Percentiles rank a stretch among this genome's conserved stretches.
Evolutionary conservation across 2,888 invertebrate genomes (phyloP).

Genomic region (Ceraclea dissimilis): DNA sequence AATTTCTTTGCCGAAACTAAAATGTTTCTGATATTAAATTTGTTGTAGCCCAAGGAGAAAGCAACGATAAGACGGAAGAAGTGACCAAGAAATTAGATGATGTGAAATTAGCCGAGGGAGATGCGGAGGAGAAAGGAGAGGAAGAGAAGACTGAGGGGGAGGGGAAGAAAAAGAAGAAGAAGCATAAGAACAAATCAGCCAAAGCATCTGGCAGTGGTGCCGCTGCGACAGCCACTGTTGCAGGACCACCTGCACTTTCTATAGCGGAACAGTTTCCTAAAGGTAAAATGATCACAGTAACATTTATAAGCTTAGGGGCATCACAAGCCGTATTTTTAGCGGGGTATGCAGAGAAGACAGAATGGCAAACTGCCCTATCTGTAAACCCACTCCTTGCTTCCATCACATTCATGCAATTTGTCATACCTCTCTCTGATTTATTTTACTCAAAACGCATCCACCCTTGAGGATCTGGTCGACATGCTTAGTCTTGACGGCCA

Average conservation of each 20-base stretch:
- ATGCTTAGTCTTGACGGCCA: no score
- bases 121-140: constrained; percentile 51
- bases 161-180: constrained; percentile 61
- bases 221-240: constrained; percentile 44
- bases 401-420: no score
- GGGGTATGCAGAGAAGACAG: no score
- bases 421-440: no score
- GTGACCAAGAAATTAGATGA: constrained; percentile 11
- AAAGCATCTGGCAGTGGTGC: constrained; percentile 40
- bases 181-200: constrained; percentile 48
- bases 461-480: no score
- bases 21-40: no score
- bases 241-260: constrained; percentile 82
- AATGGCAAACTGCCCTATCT: no score
- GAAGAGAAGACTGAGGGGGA: constrained; percentile 46
- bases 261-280: constrained; percentile 79
- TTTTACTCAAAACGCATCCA: no score
- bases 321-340: no score
- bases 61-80: constrained; percentile 11
- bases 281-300: constrained; percentile 38
- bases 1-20: no score
- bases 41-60: not conserved
- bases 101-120: constrained; percentile 45
- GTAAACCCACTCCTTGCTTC: no score
- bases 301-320: no score